Conservation (phyloP, 2,888 invertebrate genomes). For the Chymomyza amoena region DNA sequence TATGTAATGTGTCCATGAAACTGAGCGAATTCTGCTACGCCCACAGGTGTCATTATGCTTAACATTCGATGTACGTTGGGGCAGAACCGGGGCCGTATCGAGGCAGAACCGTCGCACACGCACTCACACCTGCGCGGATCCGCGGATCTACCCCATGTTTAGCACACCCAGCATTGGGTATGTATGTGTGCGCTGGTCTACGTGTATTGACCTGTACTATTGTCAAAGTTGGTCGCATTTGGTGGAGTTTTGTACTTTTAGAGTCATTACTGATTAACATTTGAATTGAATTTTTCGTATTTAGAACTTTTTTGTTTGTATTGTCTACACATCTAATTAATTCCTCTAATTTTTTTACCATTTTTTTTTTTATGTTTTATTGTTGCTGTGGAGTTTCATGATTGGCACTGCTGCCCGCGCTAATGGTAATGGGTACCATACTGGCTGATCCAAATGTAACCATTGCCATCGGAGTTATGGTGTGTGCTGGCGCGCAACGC, state of each 20-base stretch:
- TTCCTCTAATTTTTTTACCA: constrained; percentile 53
- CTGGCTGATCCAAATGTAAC: constrained; percentile 44
- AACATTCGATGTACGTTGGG: constrained; percentile 61
- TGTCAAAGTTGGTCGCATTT: constrained; percentile 54
- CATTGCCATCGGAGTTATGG: constrained; percentile 19
- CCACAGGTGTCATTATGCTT: constrained; percentile 64
- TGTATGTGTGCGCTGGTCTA: constrained; percentile 13
- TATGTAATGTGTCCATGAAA: constrained; percentile 56
- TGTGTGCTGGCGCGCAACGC: constrained; percentile 41
- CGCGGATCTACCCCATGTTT: constrained; percentile 9
- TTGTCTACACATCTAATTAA: constrained; percentile 75
- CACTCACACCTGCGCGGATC: constrained; percentile 51
- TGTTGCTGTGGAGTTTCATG: constrained; percentile 64
- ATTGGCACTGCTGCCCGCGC: constrained; percentile 49
- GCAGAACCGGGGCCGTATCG: constrained; percentile 58
- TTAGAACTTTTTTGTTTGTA: constrained; percentile 45
- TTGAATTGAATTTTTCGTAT: constrained; percentile 65
- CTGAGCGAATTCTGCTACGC: constrained; percentile 47
- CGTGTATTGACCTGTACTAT: constrained; percentile 28
- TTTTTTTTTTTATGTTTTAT: constrained; percentile 46
- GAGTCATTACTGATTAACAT: constrained; percentile 67
- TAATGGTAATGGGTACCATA: constrained; percentile 55
- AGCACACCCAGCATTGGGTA: constrained; percentile 47
- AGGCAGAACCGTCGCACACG: constrained; percentile 46
- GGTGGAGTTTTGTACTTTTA: constrained; percentile 42